Base-by-base conservation (phyloP, 2,888 invertebrate species). In the Melinaea menophilus region DNA sequence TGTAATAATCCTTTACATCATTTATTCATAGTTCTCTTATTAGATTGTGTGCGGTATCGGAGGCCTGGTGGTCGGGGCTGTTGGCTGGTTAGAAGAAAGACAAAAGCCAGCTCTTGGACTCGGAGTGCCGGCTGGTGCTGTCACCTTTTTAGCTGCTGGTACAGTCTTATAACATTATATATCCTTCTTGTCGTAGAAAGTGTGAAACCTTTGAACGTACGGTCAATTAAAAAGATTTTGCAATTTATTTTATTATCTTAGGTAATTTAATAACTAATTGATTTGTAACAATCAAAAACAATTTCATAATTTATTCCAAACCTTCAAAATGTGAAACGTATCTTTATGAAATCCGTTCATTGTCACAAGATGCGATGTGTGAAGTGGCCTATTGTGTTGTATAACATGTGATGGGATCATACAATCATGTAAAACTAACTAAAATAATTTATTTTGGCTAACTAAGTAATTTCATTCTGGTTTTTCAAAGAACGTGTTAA, bases 21-120 rank as follows among this genome's bases (percentile, higher is more conserved):
- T 5, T 7, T 37, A 37, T 5, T 2, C 3, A 1, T 37, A 7
- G 1, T 4, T 4, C 3, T 7, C 37, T 37, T 37, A 37, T 37
- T 78, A 92, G 92, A 92, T 92, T 63, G 92, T 92, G 0, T 92
- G 92, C 72, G 92, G 92, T 0, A 92, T 92, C 45, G 91, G 91
- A 0, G 92, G 92, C 0, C 69, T 92, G 73, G 92, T 92, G 11
- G 89, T 92, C 66, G 92, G 92, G 0, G 92, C 92, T 0, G 92
- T 92, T 0, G 92, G 92, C 0, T 92, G 92, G 84, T 77, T 92
- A 58, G 92, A 92, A 68, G 92, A 92, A 73, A 80, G 88, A 56
- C 81, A 91, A 62, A 86, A 88, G 56, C 85, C 88, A 2, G 90
- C 87, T 12, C 75, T 92, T 3, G 92, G 92, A 1, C 82, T 92